A percentile compares a stretch with the other conserved stretches of the same genome.
phyloP scores from a whole-genome alignment of 92 coral and sea anemone species.

The Zoanthus sociatus region DNA sequence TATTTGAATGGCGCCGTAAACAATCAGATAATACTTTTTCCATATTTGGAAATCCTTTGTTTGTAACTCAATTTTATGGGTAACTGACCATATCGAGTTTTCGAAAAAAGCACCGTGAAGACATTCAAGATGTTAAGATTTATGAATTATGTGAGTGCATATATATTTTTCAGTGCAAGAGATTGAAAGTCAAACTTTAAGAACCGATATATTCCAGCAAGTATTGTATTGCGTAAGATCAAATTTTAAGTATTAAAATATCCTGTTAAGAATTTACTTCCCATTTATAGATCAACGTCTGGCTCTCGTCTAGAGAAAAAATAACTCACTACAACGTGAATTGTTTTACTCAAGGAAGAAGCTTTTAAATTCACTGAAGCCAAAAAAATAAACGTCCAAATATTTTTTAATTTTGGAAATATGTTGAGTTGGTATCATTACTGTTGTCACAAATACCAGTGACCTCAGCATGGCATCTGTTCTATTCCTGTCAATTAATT shows the following conservation, averaged over 20 bases:
- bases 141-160: no score
- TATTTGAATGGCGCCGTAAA: conserved; percentile 38
- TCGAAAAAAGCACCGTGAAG: background rate
- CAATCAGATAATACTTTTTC: background rate
- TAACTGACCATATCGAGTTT: no score
- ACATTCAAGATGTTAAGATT: background rate
- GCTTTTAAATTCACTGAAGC: background rate
- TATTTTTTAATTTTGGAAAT: background rate
- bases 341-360: background rate
- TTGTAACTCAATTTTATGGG: background rate
- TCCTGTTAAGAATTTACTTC: background rate
- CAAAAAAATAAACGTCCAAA: background rate
- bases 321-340: background rate
- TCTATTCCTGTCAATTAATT: background rate
- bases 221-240: background rate
- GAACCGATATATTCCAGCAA: background rate
- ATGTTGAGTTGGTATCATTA: background rate
- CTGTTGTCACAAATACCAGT: background rate
- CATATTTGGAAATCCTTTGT: conserved; percentile 12
- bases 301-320: no score
- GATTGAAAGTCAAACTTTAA: no score
- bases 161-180: no score
- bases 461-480: background rate
- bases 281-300: no score
- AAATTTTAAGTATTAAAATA: no score